Percentiles rank a stretch among this genome's conserved stretches.
These are phyloP conservation scores for Setipinna tenuifilis DNA, from an alignment of 2,797 vertebrate genomes.

Conservation along the genomic window DNA sequence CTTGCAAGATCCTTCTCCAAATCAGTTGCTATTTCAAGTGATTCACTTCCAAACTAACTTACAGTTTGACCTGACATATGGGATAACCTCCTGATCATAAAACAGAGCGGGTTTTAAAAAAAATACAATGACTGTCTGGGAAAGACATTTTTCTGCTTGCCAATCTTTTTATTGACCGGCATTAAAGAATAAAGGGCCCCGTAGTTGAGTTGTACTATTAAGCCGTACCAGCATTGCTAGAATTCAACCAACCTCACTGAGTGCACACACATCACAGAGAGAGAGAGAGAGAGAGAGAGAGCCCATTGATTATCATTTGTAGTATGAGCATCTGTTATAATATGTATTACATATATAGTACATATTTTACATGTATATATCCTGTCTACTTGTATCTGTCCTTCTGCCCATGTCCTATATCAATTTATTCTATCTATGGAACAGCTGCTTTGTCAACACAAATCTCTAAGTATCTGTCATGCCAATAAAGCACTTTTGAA, in stretches of 20 bases:
- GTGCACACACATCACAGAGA: neutral
- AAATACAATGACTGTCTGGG: constrained; percentile 16
- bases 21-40: neutral
- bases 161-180: constrained; percentile 5
- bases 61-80: neutral
- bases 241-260: constrained; percentile 5
- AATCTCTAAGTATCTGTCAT: too few species aligned
- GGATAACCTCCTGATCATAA: constrained; percentile 10
- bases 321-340: too few species aligned
- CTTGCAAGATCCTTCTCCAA: neutral
- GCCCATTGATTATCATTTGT: too few species aligned
- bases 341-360: too few species aligned
- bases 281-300: too few species aligned
- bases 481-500: too few species aligned
- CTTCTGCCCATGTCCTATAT: too few species aligned
- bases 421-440: too few species aligned
- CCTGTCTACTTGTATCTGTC: too few species aligned
- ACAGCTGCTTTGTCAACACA: too few species aligned
- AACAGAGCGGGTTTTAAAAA: neutral
- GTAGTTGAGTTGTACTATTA: constrained; percentile 27
- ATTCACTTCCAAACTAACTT: constrained; percentile 7
- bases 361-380: too few species aligned
- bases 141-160: constrained; percentile 14
- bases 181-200: constrained; percentile 4
- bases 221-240: constrained; percentile 43